A percentile compares a stretch with the other conserved stretches of the same genome.
These are phyloP conservation scores for Boleophthalmus pectinirostris DNA, from an alignment of 2,113 vertebrate genomes.

Conservation along the genomic window DNA sequence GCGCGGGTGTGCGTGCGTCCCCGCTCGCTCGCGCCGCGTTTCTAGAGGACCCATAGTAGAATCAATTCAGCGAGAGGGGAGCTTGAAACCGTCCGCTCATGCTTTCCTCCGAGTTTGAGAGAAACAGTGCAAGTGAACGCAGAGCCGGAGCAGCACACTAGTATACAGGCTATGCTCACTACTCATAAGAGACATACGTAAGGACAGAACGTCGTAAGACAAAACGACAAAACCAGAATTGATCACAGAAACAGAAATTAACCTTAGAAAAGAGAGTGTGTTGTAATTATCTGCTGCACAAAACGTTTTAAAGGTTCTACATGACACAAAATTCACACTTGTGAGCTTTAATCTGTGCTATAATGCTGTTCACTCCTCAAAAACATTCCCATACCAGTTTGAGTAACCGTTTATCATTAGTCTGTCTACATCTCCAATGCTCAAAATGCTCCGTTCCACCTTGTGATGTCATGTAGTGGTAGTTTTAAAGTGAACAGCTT, in stretches of 20 bases:
- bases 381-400: no score
- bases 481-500: no score
- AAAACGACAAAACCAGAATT: not conserved
- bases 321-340: no score
- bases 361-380: no score
- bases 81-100: constrained; percentile 83
- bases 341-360: no score
- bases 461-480: no score
- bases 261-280: not conserved
- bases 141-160: constrained; percentile 61
- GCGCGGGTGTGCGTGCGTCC: constrained; percentile 27
- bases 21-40: constrained; percentile 55
- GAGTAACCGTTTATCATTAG: no score
- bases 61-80: constrained; percentile 86
- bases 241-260: not conserved
- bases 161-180: constrained; percentile 50
- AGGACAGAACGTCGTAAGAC: constrained; percentile 31
- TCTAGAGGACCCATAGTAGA: constrained; percentile 83
- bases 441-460: no score
- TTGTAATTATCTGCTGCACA: not conserved
- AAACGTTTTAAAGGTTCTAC: not conserved
- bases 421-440: no score
- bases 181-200: constrained; percentile 49
- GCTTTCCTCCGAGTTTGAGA: constrained; percentile 80
- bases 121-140: constrained; percentile 72